A percentile compares a stretch with the other conserved stretches of the same genome.
phyloP scores from a whole-genome alignment of 1,140 invertebrate genomes.

The Pseudomyrmex pallidus region DNA sequence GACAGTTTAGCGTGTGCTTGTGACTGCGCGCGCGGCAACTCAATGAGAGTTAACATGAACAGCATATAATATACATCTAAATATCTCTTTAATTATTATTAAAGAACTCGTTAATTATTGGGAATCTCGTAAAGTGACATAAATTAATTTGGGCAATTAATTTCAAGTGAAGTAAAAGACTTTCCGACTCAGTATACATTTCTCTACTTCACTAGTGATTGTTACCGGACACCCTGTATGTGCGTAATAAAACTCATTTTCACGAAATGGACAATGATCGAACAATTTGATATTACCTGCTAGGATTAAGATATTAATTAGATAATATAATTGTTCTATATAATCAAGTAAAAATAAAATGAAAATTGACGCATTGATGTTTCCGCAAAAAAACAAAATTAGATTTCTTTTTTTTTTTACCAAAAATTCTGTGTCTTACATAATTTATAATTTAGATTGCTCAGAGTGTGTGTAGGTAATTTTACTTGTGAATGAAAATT shows the following conservation, averaged over 20 bases:
- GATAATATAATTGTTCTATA: conserved; percentile 16
- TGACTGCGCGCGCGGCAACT: too few relatives aligned
- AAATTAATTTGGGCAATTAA: too few relatives aligned
- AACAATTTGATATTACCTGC: conserved; percentile 59
- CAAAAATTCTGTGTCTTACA: conserved; percentile 29
- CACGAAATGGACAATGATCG: conserved; percentile 48
- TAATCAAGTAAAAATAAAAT: conserved; percentile 62
- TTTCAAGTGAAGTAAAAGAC: too few relatives aligned
- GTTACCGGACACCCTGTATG: background rate
- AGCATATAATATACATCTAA: too few relatives aligned
- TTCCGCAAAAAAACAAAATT: conserved; percentile 56
- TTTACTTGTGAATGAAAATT: background rate
- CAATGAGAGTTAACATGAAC: too few relatives aligned
- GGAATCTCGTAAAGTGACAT: too few relatives aligned
- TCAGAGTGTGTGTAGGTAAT: background rate
- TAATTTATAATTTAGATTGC: conserved; percentile 41
- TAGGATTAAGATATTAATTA: conserved; percentile 41
- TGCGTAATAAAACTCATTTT: conserved; percentile 27
- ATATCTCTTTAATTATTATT: too few relatives aligned
- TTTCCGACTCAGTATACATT: too few relatives aligned
- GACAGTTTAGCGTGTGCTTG: too few relatives aligned
- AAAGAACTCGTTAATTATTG: too few relatives aligned
- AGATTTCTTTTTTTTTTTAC: conserved; percentile 19
- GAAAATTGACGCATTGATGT: conserved; percentile 59
- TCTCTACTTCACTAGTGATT: too few relatives aligned